These are phyloP conservation scores for Platyura marginata DNA, from an alignment of 1,140 invertebrate species.

Conservation along the genomic window DNA sequence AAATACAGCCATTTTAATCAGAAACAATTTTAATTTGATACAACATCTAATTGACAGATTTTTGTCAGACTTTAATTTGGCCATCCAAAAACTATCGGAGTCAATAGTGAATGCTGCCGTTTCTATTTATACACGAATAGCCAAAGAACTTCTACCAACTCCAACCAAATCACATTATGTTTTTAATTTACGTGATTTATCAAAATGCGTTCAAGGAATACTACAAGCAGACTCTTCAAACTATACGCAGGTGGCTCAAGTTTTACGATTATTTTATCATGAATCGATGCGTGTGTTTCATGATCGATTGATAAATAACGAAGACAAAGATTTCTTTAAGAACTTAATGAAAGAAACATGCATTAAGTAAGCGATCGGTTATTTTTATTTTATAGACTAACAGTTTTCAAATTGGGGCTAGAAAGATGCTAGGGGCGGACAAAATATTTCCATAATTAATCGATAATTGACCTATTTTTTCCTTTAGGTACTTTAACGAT, in stretches of 20 bases:
- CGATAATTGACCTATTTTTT: not conserved
- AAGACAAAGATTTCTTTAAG: constrained; percentile 66
- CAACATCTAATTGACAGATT: too few relatives aligned
- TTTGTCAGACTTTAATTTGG: constrained; percentile 50
- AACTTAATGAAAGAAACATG: constrained; percentile 44
- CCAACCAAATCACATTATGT: constrained; percentile 83
- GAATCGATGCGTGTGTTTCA: constrained; percentile 80
- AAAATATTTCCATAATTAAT: too few relatives aligned
- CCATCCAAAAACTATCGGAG: constrained; percentile 47
- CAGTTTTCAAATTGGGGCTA: too few relatives aligned
- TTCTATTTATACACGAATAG: constrained; percentile 59
- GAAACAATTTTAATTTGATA: too few relatives aligned
- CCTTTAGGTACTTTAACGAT: constrained; percentile 32
- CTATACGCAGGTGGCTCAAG: constrained; percentile 16
- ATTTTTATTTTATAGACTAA: too few relatives aligned
- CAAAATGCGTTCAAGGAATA: constrained; percentile 79
- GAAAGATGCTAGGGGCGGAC: too few relatives aligned
- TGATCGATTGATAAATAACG: constrained; percentile 64
- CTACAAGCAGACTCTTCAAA: constrained; percentile 45
- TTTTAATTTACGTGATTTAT: constrained; percentile 76
- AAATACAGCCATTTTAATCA: too few relatives aligned
- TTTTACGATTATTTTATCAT: constrained; percentile 60
- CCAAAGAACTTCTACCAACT: constrained; percentile 60
- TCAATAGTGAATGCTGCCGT: constrained; percentile 60
- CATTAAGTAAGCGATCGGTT: too few relatives aligned